Percentiles rank a stretch among this genome's conserved stretches.
phyloP scores from a whole-genome alignment of 2,888 invertebrate genomes.

The Gymnosoma rotundatum region DNA sequence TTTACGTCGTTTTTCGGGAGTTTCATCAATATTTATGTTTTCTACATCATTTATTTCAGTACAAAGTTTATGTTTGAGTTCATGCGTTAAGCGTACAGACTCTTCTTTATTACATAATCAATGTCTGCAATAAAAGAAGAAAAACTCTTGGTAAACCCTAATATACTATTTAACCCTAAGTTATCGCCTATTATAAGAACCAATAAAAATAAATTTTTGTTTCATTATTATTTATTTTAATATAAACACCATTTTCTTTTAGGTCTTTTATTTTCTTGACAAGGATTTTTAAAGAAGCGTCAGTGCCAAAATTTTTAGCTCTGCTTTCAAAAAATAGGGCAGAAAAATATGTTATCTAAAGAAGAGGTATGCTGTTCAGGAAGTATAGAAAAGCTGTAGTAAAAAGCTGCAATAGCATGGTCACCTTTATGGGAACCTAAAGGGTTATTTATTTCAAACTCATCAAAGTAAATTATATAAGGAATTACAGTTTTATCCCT shows the following conservation, averaged over 20 bases:
- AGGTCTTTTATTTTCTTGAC: constrained; percentile 23
- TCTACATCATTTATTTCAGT: not conserved
- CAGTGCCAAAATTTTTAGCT: constrained; percentile 25
- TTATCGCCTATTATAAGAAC: constrained; percentile 17
- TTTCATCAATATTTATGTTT: not conserved
- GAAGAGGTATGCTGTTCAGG: constrained; percentile 24
- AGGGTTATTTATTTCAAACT: constrained; percentile 11
- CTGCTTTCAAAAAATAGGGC: constrained; percentile 27
- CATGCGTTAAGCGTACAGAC: not conserved
- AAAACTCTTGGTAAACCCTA: constrained; percentile 20
- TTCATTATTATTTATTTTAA: not conserved
- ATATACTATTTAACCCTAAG: constrained; percentile 18
- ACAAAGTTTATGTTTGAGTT: not conserved
- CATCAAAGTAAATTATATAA: constrained; percentile 33
- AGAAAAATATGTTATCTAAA: too few species aligned
- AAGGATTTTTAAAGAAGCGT: constrained; percentile 15
- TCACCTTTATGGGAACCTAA: constrained; percentile 36
- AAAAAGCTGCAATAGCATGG: constrained; percentile 29
- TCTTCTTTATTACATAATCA: constrained; percentile 18
- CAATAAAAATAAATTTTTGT: not conserved
- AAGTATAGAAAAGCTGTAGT: constrained; percentile 2
- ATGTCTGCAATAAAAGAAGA: constrained; percentile 15
- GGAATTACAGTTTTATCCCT: constrained; percentile 25
- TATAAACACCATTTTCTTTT: constrained; percentile 12
- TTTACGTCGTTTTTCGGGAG: not conserved